These are phyloP conservation scores for Deilephila elpenor DNA, from an alignment of 2,888 invertebrate species.

Conservation along the genomic window DNA sequence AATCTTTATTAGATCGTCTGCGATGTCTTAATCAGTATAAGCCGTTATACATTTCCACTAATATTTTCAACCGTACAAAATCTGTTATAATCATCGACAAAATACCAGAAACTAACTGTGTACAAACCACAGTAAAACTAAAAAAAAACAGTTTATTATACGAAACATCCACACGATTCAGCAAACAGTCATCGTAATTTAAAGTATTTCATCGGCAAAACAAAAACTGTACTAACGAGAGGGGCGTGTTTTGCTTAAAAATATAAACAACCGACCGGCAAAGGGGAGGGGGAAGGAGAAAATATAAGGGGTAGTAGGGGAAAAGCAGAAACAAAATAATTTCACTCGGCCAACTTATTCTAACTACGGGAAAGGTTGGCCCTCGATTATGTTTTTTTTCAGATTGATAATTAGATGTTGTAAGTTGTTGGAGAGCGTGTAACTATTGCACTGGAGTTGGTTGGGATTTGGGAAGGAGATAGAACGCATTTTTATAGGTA, in stretches of 20 bases:
- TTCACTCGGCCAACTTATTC: slow-evolving; percentile 9
- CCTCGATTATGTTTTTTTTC: not conserved
- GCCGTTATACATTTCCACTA: no score
- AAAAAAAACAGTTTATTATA: slow-evolving; percentile 12
- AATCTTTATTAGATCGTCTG: no score
- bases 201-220: slow-evolving; percentile 41
- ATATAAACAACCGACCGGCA: not conserved
- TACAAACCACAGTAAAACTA: not conserved
- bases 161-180: not conserved
- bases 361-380: not conserved
- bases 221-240: slow-evolving; percentile 43
- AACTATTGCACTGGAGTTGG: no score
- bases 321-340: slow-evolving; percentile 7
- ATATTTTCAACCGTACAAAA: no score
- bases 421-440: no score
- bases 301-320: no score
- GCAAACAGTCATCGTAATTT: slow-evolving; percentile 41
- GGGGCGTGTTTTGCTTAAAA: slow-evolving; percentile 8
- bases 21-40: no score
- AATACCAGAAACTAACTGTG: not conserved
- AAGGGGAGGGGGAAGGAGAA: not conserved
- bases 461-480: no score
- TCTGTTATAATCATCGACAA: not conserved
- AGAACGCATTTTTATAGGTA: no score
- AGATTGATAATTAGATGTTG: not conserved